Evolutionary conservation across 2,888 invertebrate species (phyloP).

Genomic region (Andrena chrysosceles): DNA sequence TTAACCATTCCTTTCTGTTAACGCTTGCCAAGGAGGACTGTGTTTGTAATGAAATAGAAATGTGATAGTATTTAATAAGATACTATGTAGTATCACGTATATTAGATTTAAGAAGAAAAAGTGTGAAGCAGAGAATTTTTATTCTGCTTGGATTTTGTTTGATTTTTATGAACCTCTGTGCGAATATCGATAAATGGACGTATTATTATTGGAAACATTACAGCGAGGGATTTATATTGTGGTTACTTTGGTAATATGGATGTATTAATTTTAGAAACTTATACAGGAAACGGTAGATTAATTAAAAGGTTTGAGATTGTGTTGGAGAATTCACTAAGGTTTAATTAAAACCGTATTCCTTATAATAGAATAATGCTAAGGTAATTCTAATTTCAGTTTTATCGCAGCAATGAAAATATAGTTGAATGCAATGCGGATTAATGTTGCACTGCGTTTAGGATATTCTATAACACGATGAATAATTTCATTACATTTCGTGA

Average conservation of each 20-base stretch:
- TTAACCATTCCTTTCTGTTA: neutral
- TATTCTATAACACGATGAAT: neutral
- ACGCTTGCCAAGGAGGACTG: slow-evolving; percentile 13
- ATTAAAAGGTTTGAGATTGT: no score
- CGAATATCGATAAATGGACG: slow-evolving; percentile 58
- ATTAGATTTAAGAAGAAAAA: neutral
- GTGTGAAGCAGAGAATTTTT: neutral
- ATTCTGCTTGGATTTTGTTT: neutral
- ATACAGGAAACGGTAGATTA: no score
- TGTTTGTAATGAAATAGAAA: neutral
- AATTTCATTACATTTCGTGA: neutral
- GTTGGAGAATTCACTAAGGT: no score
- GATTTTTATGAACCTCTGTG: slow-evolving; percentile 44
- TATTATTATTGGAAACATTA: neutral
- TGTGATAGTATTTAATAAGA: neutral
- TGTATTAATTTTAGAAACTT: no score
- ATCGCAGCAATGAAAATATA: neutral
- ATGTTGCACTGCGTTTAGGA: no score
- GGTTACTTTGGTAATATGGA: no score
- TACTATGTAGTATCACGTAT: neutral
- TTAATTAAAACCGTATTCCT: neutral
- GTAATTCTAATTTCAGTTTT: neutral
- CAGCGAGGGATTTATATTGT: no score
- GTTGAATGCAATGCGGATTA: no score
- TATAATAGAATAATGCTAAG: neutral